These are phyloP conservation scores for Erpetoichthys calabaricus DNA, from an alignment of 2,797 vertebrate species.

Conservation along the genomic window DNA sequence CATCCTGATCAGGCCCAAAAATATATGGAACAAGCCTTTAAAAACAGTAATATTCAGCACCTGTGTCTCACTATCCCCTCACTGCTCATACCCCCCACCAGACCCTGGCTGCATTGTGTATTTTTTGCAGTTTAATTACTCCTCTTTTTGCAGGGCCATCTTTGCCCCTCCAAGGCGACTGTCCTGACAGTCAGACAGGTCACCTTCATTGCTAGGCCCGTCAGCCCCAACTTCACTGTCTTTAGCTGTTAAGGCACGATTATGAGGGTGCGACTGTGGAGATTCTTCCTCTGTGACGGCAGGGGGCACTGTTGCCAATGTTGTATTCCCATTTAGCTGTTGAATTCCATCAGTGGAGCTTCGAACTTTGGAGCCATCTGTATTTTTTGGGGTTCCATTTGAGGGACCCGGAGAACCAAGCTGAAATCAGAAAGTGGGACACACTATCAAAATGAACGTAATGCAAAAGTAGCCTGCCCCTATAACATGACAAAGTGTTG, in stretches of 20 bases:
- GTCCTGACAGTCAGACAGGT: slow-evolving; percentile 63
- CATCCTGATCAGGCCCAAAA: too few species aligned
- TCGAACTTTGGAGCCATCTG: slow-evolving; percentile 43
- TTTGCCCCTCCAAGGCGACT: slow-evolving; percentile 60
- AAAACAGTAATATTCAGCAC: too few species aligned
- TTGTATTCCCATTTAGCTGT: slow-evolving; percentile 62
- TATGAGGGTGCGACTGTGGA: slow-evolving; percentile 46
- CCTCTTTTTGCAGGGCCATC: slow-evolving; percentile 69
- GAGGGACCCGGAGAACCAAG: slow-evolving; percentile 32
- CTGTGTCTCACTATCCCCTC: slow-evolving; percentile 4
- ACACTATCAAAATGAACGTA: too few species aligned
- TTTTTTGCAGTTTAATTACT: slow-evolving; percentile 38
- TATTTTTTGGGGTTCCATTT: slow-evolving; percentile 43
- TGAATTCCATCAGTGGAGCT: slow-evolving; percentile 36
- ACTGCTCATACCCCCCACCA: background rate
- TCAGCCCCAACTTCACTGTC: slow-evolving; percentile 60
- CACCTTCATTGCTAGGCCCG: slow-evolving; percentile 34
- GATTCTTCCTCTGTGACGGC: slow-evolving; percentile 47
- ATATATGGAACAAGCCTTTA: too few species aligned
- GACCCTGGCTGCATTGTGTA: slow-evolving; percentile 30
- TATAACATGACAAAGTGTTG: too few species aligned
- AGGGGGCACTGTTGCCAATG: slow-evolving; percentile 32
- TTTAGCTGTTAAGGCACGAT: slow-evolving; percentile 84
- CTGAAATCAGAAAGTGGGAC: slow-evolving; percentile 23
- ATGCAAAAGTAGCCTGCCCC: too few species aligned